Evolutionary conservation across 2,113 vertebrate species (phyloP).

Genomic region (Patagioenas fasciata): DNA sequence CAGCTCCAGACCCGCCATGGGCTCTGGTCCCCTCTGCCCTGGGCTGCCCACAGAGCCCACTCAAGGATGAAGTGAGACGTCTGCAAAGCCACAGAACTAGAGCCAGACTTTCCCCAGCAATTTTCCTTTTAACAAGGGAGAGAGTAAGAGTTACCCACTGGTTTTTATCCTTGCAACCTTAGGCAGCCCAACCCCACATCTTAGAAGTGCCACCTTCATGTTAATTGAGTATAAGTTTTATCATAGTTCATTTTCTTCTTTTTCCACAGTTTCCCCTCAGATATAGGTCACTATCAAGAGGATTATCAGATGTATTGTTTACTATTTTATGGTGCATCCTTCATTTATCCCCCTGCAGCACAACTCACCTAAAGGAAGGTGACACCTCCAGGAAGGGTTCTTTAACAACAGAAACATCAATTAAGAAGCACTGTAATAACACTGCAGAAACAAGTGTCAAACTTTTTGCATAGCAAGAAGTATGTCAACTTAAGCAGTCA

Average conservation of each 20-base stretch:
- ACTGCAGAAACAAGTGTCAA: neutral
- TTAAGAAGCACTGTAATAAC: neutral
- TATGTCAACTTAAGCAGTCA: neutral
- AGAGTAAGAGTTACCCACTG: neutral
- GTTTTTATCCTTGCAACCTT: neutral
- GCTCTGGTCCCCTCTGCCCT: accelerated
- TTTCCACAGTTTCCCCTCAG: neutral
- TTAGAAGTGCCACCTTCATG: neutral
- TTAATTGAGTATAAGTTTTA: neutral
- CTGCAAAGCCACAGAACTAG: neutral
- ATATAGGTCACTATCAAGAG: neutral
- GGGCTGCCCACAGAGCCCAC: neutral
- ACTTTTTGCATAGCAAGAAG: neutral
- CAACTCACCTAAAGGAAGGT: neutral
- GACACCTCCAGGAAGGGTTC: neutral
- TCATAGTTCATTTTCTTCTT: neutral
- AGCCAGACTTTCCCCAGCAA: neutral
- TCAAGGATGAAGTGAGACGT: neutral
- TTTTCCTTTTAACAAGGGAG: neutral
- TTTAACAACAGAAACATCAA: neutral
- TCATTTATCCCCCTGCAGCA: neutral
- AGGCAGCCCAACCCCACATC: neutral
- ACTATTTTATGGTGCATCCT: neutral
- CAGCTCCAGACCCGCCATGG: neutral
- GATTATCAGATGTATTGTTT: neutral